Evolutionary conservation across 2,888 invertebrate genomes (phyloP), one percentile per base, ranked within the genome.

Genomic region (Ditula angustiorana): DNA sequence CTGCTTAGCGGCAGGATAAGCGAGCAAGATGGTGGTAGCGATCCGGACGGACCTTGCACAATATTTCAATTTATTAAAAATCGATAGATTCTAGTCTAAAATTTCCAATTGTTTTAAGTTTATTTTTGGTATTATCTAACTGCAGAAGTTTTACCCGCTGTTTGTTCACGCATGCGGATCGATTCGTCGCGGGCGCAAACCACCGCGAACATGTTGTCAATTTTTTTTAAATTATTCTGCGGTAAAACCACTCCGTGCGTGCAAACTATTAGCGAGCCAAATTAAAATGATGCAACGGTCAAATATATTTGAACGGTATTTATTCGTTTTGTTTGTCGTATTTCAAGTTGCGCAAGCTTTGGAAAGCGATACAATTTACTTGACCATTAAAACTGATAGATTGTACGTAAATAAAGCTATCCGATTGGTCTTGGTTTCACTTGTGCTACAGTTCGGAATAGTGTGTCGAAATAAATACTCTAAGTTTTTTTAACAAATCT

Each of bases 181-280:
- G 71, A 86, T 86, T 86, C 67, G 83, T 71, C 78, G 81, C 76
- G 69, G 67, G 74, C 77, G 74, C 64, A 77, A n/a, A 68, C 71
- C 65, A 74, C 75, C 75, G 74, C 73, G 73, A 74, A 71, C 69
- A 68, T 67, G 75, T 75, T 77, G 75, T 76, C 71, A 72, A 72
- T 68, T 67, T 71, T 71, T 41, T 30, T 37, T 52, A 44, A 63
- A 30, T 3, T 7, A 19, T 44, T 50, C 49, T 50, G 57, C 33
- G 49, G 57, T 73, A 64, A 70, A 72, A 69, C 68, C 64, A 70
- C 70, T 79, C 68, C 83, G 79, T 82, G 84, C 81, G 80, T 85
- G 74, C 70, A 80, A 82, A 71, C 69, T 71, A 69, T 70, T 66
- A 71, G 57, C 66, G 44, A 60, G 66, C 64, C 68, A 68, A 76